Base-by-base conservation (phyloP, 1,140 invertebrate genomes). In the Bombus terrestris region DNA sequence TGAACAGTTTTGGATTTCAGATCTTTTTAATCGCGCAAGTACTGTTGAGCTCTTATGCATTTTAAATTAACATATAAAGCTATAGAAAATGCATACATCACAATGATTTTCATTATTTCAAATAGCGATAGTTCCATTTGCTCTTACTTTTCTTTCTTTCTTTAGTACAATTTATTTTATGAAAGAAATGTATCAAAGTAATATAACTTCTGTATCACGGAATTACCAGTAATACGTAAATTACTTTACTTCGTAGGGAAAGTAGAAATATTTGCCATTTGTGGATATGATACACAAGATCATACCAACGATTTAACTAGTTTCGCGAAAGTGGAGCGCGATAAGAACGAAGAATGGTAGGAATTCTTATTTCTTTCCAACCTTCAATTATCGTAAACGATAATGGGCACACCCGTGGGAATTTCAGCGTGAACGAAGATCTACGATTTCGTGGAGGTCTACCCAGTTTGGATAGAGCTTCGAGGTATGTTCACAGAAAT, bases 311-410 rank as follows among this genome's bases (percentile, higher is more conserved):
- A 64, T 12, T 53, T n/a, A 35, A 82, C 80, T 39, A 35, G 41
- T 43, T 82, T 62, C 47, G 18, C 28, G 73, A n/a, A 77, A 83
- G 22, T 47, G 25, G 28, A 28, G 4, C 78, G n/a, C 64, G 43
- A 59, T 68, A 37, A 35, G 35, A 37, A 37, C 8, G 32, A 35
- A 22, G 15, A 22, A 18, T 18, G 18, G 2, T 9, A 10, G 66
- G 72, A 41, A 73, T 73, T 73, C 37, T 72, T 59, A 57, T 59
- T 37, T n/a, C 53, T 22, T 37, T 28, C 32, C 8, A 71, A n/a
- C 39, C 83, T 72, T 85, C 77, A 72, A 80, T 81, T 80, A 80
- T 64, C 35, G 41, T 47, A 37, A 80, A 35, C 39, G 77, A 79
- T 80, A 81, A 62, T 72, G 39, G 76, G 32, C 66, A 62, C 28